Conservation (phyloP, 2,888 invertebrate species). For the Himalopsyche tibetana region DNA sequence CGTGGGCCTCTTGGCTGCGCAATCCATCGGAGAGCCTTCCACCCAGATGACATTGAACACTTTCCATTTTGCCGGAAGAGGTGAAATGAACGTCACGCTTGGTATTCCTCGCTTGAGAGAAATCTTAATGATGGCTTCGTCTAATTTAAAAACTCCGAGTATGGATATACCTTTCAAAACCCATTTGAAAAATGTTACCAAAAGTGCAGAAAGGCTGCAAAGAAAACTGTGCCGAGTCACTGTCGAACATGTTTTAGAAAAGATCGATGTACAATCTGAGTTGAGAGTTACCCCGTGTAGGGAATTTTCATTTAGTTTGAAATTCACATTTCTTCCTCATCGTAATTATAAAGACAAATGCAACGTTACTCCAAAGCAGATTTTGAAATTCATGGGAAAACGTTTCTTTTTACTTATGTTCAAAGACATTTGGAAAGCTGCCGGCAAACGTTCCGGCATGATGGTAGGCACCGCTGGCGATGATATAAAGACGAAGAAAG, state of each 20-base stretch:
- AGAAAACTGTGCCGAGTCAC: constrained; percentile 86
- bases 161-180: constrained; percentile 93
- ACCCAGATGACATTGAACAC: constrained; percentile 99
- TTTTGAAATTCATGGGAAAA: constrained; percentile 86
- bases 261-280: constrained; percentile 79
- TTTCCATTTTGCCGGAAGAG: constrained; percentile 99
- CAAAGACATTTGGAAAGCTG: constrained; percentile 77
- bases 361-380: constrained; percentile 81
- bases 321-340: constrained; percentile 85
- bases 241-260: constrained; percentile 87
- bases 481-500: constrained; percentile 71
- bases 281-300: constrained; percentile 77
- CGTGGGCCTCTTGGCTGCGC: constrained; percentile 96
- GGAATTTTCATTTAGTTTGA: constrained; percentile 81
- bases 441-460: constrained; percentile 76
- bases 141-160: constrained; percentile 95
- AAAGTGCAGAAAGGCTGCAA: constrained; percentile 83
- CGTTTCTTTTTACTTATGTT: constrained; percentile 84
- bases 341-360: constrained; percentile 85
- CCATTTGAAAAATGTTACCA: constrained; percentile 72
- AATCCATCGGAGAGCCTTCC: constrained; percentile 99
- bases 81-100: constrained; percentile 99
- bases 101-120: constrained; percentile 98
- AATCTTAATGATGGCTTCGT: constrained; percentile 96
- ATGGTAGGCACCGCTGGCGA: constrained; percentile 74